phyloP scores from a whole-genome alignment of 2,888 invertebrate genomes.

The Apotomis turbidana region DNA sequence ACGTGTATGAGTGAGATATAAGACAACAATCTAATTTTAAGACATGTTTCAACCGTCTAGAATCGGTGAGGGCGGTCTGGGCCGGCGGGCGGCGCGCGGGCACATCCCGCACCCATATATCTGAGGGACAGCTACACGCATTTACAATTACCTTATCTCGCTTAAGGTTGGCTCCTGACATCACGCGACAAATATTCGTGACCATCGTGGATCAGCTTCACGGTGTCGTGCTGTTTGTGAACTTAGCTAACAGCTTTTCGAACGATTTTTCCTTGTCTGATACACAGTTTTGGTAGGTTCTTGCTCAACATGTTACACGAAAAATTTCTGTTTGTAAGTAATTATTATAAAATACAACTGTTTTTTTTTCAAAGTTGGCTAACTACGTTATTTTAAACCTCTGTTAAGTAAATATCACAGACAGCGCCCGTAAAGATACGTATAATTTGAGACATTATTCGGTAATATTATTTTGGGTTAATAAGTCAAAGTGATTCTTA shows the following conservation, averaged over 20 bases:
- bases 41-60: no score
- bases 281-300: neutral
- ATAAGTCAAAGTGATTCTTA: constrained; percentile 52
- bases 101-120: constrained; percentile 66
- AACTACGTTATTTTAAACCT: neutral
- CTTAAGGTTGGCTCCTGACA: constrained; percentile 68
- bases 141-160: constrained; percentile 80
- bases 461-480: neutral
- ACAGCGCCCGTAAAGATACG: neutral
- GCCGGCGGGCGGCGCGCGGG: constrained; percentile 33
- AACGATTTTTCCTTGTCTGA: constrained; percentile 13
- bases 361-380: neutral
- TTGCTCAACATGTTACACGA: neutral
- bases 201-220: constrained; percentile 49
- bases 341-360: neutral
- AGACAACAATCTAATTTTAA: neutral
- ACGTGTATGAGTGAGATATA: neutral
- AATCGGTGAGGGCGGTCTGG: constrained; percentile 41
- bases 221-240: constrained; percentile 40
- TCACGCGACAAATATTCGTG: constrained; percentile 76
- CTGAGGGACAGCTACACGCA: constrained; percentile 75
- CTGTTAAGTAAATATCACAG: neutral
- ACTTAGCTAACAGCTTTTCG: constrained; percentile 31
- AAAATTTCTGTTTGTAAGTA: neutral
- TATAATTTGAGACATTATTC: neutral